These are phyloP conservation scores for Phymorhynchus buccinoides DNA, from an alignment of 1,140 invertebrate species.

Conservation along the genomic window DNA sequence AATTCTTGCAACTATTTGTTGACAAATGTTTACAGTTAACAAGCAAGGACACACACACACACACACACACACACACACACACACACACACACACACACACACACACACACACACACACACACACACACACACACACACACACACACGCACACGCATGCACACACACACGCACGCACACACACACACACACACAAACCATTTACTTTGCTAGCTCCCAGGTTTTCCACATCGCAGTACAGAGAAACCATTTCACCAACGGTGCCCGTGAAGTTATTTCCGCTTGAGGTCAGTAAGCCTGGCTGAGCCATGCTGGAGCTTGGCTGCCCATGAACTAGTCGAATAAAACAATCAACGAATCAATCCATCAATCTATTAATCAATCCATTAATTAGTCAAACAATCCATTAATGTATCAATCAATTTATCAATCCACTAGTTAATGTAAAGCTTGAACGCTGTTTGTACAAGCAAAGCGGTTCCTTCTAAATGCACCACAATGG, in stretches of 20 bases:
- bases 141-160: background rate
- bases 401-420: too few relatives aligned
- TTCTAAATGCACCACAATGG: too few relatives aligned
- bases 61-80: conserved; percentile 1
- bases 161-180: background rate
- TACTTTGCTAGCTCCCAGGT: background rate
- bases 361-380: too few relatives aligned
- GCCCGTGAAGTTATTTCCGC: background rate
- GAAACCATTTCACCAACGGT: background rate
- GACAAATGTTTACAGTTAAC: too few relatives aligned
- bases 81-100: background rate
- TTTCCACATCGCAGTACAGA: background rate
- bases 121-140: background rate
- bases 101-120: background rate
- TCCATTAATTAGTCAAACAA: too few relatives aligned
- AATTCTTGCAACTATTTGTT: too few relatives aligned
- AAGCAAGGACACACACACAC: background rate
- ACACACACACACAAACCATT: background rate
- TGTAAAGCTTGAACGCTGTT: too few relatives aligned
- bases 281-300: background rate
- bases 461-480: too few relatives aligned
- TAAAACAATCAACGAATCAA: too few relatives aligned
- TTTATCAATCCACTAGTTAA: too few relatives aligned
- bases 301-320: background rate
- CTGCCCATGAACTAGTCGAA: background rate